Evolutionary conservation across 1,140 invertebrate species (phyloP), one percentile per base, ranked within the genome.

Genomic region (Euglossa dilemma): DNA sequence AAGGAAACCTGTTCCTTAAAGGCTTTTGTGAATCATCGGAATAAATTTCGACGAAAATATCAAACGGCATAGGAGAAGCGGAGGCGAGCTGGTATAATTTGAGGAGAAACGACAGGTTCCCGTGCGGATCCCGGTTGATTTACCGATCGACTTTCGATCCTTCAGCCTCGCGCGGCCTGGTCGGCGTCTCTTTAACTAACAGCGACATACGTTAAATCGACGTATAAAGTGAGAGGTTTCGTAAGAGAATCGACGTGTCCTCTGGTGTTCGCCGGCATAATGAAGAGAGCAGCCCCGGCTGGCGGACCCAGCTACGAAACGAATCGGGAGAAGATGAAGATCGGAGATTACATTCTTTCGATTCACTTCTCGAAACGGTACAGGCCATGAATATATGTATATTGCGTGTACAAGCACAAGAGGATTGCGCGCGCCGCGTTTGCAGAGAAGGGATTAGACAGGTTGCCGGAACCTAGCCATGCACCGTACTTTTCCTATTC

Each of bases 311-410:
- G n/a, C 47, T 18, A n/a, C 23, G 47, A 23, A 77, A 77, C 74
- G 61, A 25, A 77, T 77, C 74, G 18, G 9, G 47, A 43, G 28
- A 52, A 23, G 74, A 66, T 66, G 47, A 77, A 66, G 74, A 77
- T 77, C 61, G 61, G 28, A 66, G 74, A 77, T 77, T 52, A 66
- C 74, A 47, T 77, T 66, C 74, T 77, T 77, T 66, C 74, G 61
- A 66, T 66, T 66, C 28, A 50, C n/a, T 52, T 54, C 61, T 66
- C 47, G 47, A 64, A 77, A 77, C 47, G 74, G 59, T 75, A 74
- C 71, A 59, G 14, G 36, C 43, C 71, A 59, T 43, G 45, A 59
- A 64, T 64, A 23, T 63, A 36, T 77, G 61, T 54, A 66, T n/a
- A 66, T 43, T 63, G 18, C 61, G 16, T 63, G 61, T 63, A 63